Base-by-base conservation (phyloP, 2,888 invertebrate species). In the Phymatocera aterrima region DNA sequence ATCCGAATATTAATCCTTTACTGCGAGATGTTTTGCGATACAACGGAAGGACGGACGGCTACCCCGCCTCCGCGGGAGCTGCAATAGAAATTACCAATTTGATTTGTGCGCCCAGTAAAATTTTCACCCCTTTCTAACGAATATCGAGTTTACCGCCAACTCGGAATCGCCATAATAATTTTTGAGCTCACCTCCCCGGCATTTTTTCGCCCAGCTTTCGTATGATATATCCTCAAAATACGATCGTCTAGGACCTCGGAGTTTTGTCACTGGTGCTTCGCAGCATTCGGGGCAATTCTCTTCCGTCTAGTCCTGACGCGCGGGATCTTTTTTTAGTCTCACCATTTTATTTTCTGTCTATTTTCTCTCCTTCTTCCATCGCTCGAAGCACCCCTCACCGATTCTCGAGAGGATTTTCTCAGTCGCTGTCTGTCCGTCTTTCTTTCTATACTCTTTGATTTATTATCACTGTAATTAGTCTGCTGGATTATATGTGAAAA, bases 1-100 rank as follows among this genome's bases (percentile, higher is more conserved):
- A 85, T 85, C 87, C 87, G 90, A 90, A 90, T 90, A 90, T 90
- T 89, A 90, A 90, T 90, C 88, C 85, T 77, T 72, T 60, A 65
- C 48, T n/a, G n/a, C 15, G 78, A 60, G 46, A 54, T 78, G 78
- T 78, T 78, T 78, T 78, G 78, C 57, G 74, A 78, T 78, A 78
- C 78, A 78, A n/a, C n/a, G 46, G 28, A 60, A 65, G 61, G 77
- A 65, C n/a, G n/a, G n/a, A n/a, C n/a, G n/a, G n/a, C n/a, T n/a
- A n/a, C 51, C n/a, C 64, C 48, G 51, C 64, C 77, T 61, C 51
- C 77, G 21, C 74, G 24, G n/a, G 15, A 34, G 68, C 28, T 5
- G 0, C 51, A 51, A 18, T 51, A 51, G 37, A 64, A 64, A 51
- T 51, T 48, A 43, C 31, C 48, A 51, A 18, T 72, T 68, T 68